These are phyloP conservation scores for Austrolebias charrua DNA, from an alignment of 2,797 vertebrate genomes.

Conservation along the genomic window DNA sequence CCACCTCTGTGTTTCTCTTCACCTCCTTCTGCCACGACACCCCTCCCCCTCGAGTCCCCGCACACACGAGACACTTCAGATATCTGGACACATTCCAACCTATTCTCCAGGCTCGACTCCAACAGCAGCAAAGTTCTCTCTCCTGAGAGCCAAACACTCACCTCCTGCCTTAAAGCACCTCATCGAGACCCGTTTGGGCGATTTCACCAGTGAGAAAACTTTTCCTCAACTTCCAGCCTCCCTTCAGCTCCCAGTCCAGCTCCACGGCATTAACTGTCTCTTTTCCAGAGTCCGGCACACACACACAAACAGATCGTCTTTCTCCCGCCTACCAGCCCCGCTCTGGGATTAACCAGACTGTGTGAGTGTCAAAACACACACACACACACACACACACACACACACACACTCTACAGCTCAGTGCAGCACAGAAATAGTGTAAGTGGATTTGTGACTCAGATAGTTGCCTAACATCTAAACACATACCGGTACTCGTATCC, in stretches of 20 bases:
- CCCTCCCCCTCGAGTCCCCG: constrained; percentile 44
- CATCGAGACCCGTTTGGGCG: constrained; percentile 54
- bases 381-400: too few relatives aligned
- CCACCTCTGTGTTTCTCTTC: constrained; percentile 5
- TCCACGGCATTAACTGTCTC: constrained; percentile 35
- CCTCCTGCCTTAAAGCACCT: constrained; percentile 71
- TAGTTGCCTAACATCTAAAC: constrained; percentile 46
- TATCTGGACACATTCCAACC: constrained; percentile 65
- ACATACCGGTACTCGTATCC: constrained; percentile 12
- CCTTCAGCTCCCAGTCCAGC: constrained; percentile 15
- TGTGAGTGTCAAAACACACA: constrained; percentile 41
- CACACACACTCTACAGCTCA: constrained; percentile 51
- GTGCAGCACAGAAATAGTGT: constrained; percentile 71
- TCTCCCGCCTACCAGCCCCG: constrained; percentile 73
- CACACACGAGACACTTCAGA: constrained; percentile 44
- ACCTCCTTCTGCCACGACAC: constrained; percentile 59
- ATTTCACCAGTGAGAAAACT: constrained; percentile 33
- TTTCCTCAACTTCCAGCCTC: constrained; percentile 39
- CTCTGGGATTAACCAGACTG: constrained; percentile 64
- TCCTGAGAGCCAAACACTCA: constrained; percentile 41
- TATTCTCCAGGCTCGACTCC: constrained; percentile 13
- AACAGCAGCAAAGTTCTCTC: not conserved
- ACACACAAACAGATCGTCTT: constrained; percentile 81
- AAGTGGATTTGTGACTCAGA: constrained; percentile 55
- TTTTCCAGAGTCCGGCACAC: constrained; percentile 54